Base-by-base conservation (phyloP, 2,888 invertebrate species). In the Ferrisia virgata region DNA sequence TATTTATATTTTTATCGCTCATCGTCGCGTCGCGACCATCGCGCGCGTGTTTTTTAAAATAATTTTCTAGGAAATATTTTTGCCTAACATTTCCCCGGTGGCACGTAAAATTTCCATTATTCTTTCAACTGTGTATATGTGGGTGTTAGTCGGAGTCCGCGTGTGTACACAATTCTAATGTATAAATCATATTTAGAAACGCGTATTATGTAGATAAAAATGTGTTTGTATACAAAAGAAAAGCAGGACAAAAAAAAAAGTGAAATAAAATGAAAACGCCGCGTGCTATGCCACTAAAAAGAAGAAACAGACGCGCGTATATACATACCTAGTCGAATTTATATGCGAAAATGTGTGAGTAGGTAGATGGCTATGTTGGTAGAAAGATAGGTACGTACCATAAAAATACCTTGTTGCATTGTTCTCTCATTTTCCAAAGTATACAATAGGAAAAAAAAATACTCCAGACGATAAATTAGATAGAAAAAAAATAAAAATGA, bases 81-180 rank as follows among this genome's bases (percentile, higher is more conserved):
- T 72, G 69, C 40, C 28, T 80, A 82, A 82, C 82, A 82, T 82
- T 82, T 58, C 82, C 82, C 82, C 82, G 33, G 72, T 69, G 82
- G 82, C 82, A 82, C 82, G 82, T 82, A 82, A 82, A 82, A 82
- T 82, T 82, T 82, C 82, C 82, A 82, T 82, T 82, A 82, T 69
- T 58, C 69, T 79, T 79, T 79, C 79, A 47, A 43, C 47, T 82
- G 64, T 43, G n/a, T n/a, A n/a, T n/a, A n/a, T n/a, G n/a, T n/a
- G n/a, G n/a, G n/a, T n/a, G n/a, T n/a, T n/a, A n/a, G n/a, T n/a
- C n/a, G n/a, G n/a, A n/a, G n/a, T n/a, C n/a, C n/a, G n/a, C n/a
- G n/a, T n/a, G 43, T 36, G 80, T 39, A 69, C 72, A 82, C 82
- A 69, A 82, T 82, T 82, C 58, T 69, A 82, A 82, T 58, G 40